Evolutionary conservation across 1,140 invertebrate genomes (phyloP).

Genomic region (Drosophila gunungcola): DNA sequence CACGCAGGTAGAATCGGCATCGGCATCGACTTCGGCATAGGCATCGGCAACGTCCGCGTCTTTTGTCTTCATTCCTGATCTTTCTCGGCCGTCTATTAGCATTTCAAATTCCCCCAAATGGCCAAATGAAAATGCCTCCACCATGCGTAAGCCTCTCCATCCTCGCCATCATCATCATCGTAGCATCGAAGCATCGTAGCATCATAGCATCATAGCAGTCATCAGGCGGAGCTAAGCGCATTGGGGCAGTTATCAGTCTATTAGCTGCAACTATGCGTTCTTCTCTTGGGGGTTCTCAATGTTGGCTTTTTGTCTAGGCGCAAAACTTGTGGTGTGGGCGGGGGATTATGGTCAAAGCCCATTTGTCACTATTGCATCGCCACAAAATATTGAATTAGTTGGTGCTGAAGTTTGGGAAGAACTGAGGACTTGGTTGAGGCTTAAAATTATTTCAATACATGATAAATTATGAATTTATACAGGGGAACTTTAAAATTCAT

Average conservation of each 20-base stretch:
- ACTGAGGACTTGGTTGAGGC: neutral
- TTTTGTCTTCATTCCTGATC: conserved; percentile 41
- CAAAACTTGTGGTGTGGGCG: conserved; percentile 32
- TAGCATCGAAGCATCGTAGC: neutral
- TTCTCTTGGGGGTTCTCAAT: conserved; percentile 13
- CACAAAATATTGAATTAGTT: neutral
- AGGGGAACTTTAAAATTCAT: too few relatives aligned
- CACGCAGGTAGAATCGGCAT: conserved; percentile 58
- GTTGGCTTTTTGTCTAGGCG: conserved; percentile 4
- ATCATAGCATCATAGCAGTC: neutral
- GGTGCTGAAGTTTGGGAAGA: neutral
- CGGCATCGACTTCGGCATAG: neutral
- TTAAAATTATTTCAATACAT: neutral
- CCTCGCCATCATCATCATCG: conserved; percentile 3
- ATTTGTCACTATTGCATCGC: conserved; percentile 32
- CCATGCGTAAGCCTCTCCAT: conserved; percentile 64
- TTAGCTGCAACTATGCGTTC: conserved; percentile 57
- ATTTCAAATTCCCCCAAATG: conserved; percentile 65
- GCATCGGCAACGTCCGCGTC: conserved; percentile 3
- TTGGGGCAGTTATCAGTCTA: conserved; percentile 79
- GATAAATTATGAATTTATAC: neutral
- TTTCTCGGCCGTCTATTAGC: conserved; percentile 62
- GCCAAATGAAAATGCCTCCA: conserved; percentile 57
- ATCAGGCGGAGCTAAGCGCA: conserved; percentile 50
- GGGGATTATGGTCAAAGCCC: conserved; percentile 24